Evolutionary conservation across 2,888 invertebrate species (phyloP).

Genomic region (Limenitis camilla): DNA sequence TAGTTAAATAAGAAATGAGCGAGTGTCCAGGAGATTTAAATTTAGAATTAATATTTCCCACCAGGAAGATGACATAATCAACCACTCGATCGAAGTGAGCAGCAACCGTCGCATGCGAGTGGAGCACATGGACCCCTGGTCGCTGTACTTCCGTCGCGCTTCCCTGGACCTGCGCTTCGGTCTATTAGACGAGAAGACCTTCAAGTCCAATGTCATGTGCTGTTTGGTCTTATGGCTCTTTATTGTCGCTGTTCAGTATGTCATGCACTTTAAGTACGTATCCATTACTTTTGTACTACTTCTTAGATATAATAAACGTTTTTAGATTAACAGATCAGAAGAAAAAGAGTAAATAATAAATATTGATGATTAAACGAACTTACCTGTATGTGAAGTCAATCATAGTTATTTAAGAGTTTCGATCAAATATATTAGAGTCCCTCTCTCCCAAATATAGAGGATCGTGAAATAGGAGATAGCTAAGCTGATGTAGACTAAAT

Average conservation of each 20-base stretch:
- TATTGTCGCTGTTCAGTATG: slow-evolving; percentile 84
- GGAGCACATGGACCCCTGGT: slow-evolving; percentile 90
- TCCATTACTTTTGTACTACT: not conserved
- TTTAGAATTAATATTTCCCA: not conserved
- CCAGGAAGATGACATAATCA: slow-evolving; percentile 86
- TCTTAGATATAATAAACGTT: not conserved
- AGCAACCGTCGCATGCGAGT: slow-evolving; percentile 91
- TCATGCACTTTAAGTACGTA: slow-evolving; percentile 81
- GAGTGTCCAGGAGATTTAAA: no score
- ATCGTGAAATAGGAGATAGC: no score
- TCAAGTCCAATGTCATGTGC: slow-evolving; percentile 95
- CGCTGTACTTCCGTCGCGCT: slow-evolving; percentile 87
- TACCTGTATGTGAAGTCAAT: no score
- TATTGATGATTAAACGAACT: no score
- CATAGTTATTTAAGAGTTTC: no score
- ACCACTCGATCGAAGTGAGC: slow-evolving; percentile 90
- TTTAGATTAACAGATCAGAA: not conserved
- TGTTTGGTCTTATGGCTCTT: slow-evolving; percentile 93
- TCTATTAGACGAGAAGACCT: slow-evolving; percentile 91
- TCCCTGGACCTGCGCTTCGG: slow-evolving; percentile 90
- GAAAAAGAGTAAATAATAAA: no score
- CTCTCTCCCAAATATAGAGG: no score
- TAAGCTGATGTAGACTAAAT: no score
- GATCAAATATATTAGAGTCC: no score
- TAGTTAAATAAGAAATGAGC: no score